A percentile compares a stretch with the other conserved stretches of the same genome.
Conservation (phyloP, 2,888 invertebrate species). For the Acronicta leporina region DNA sequence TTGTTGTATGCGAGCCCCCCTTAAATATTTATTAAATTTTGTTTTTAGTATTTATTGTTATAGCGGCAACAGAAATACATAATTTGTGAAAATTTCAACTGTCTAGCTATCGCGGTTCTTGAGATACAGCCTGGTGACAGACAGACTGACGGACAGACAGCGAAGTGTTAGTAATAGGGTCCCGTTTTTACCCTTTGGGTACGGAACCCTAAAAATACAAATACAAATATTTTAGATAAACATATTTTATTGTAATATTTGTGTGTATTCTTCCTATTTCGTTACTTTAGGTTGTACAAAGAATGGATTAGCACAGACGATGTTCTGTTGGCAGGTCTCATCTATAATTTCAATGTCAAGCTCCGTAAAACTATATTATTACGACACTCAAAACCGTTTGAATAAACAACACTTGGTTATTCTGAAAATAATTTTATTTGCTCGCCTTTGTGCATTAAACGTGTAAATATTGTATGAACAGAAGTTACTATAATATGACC, state of each 20-base stretch:
- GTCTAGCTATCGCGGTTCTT: no score
- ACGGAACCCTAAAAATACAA: no score
- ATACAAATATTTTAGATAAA: constrained; percentile 13
- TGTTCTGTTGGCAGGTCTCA: constrained; percentile 43
- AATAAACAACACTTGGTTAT: constrained; percentile 64
- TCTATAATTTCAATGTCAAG: constrained; percentile 73
- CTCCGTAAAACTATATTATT: constrained; percentile 69
- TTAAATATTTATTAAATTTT: no score
- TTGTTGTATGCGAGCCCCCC: no score
- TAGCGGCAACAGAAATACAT: no score
- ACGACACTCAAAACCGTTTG: constrained; percentile 64
- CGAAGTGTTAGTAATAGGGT: no score
- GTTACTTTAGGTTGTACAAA: constrained; percentile 43
- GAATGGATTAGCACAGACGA: constrained; percentile 44
- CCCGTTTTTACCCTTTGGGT: no score
- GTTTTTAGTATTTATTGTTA: no score
- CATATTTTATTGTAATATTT: constrained; percentile 27
- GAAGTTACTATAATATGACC: constrained; percentile 46
- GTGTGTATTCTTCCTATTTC: constrained; percentile 41
- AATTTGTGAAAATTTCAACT: no score
- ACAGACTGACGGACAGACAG: no score
- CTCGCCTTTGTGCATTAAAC: constrained; percentile 47
- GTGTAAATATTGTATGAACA: constrained; percentile 56
- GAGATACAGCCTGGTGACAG: no score
- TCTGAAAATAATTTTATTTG: constrained; percentile 67